These are phyloP conservation scores for Formica exsecta DNA, from an alignment of 1,140 invertebrate species.

Conservation along the genomic window DNA sequence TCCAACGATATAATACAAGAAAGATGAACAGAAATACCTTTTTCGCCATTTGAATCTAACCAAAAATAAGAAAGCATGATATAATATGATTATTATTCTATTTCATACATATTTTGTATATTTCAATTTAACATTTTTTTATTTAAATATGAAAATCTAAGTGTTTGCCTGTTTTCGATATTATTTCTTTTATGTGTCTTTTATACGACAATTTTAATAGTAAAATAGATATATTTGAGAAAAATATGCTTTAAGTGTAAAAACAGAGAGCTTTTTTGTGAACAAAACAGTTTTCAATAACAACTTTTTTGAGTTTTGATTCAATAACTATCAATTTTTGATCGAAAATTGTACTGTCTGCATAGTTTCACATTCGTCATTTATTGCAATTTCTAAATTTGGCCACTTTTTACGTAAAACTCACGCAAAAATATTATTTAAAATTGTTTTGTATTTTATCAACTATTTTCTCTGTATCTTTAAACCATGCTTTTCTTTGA, in stretches of 20 bases:
- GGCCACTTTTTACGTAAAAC: background rate
- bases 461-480: background rate
- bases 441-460: background rate
- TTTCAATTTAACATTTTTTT: background rate
- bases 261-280: background rate
- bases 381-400: conserved; percentile 18
- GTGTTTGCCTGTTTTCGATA: background rate
- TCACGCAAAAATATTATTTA: conserved; percentile 8
- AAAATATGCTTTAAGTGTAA: conserved; percentile 26
- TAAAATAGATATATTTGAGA: background rate
- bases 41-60: conserved; percentile 35
- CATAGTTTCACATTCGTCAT: background rate
- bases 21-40: conserved; percentile 17
- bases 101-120: background rate
- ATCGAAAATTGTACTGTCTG: background rate
- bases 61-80: background rate
- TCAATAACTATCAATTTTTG: background rate
- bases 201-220: background rate
- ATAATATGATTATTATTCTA: conserved; percentile 15
- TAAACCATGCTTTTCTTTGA: background rate
- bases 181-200: background rate
- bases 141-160: background rate
- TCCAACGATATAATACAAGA: background rate
- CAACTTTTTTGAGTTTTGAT: conserved; percentile 11
- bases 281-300: conserved; percentile 2